A percentile compares a stretch with the other conserved stretches of the same genome.
These are phyloP conservation scores for Brachystomella parvula DNA, from an alignment of 1,140 invertebrate genomes.

Conservation along the genomic window DNA sequence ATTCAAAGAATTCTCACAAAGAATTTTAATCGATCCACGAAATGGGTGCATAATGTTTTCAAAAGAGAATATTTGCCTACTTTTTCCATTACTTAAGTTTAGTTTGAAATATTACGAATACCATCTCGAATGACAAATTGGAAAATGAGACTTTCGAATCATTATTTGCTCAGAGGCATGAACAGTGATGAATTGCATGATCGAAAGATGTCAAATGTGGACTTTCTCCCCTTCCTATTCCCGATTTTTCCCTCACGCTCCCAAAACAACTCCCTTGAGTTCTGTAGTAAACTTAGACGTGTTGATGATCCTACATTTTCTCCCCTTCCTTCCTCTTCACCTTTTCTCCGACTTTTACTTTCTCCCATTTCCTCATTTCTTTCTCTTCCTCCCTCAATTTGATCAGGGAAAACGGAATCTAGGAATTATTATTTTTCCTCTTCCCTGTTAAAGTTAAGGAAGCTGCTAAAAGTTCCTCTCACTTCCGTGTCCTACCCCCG, in stretches of 20 bases:
- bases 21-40: background rate
- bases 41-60: background rate
- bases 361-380: too few relatives aligned
- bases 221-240: background rate
- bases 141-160: too few relatives aligned
- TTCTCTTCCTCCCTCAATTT: background rate
- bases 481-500: background rate
- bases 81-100: background rate
- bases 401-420: background rate
- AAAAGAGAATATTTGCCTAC: background rate
- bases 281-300: background rate
- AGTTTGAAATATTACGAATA: background rate
- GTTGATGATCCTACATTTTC: background rate
- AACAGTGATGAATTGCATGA: too few relatives aligned
- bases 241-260: too few relatives aligned
- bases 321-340: background rate
- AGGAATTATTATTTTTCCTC: background rate
- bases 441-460: too few relatives aligned
- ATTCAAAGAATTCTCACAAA: background rate
- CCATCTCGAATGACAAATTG: too few relatives aligned
- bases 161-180: too few relatives aligned
- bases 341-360: conserved; percentile 3
- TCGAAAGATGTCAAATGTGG: too few relatives aligned
- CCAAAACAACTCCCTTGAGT: too few relatives aligned
- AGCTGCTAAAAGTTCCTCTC: background rate